Evolutionary conservation across 2,113 vertebrate species (phyloP).

Genomic region (Plotosus lineatus): DNA sequence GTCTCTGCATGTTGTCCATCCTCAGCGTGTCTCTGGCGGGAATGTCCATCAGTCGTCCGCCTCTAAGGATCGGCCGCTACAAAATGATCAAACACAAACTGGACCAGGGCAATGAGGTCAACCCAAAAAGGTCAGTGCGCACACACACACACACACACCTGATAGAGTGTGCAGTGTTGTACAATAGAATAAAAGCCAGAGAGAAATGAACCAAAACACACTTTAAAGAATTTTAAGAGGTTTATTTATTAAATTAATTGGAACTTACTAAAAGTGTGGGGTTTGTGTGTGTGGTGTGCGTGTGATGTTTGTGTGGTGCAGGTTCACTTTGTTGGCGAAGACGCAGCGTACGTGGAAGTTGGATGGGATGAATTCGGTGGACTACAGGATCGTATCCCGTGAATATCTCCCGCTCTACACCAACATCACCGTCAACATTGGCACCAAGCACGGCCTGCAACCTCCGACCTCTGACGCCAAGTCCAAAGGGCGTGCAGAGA

Average conservation of each 20-base stretch:
- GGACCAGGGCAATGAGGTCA: slow-evolving; percentile 76
- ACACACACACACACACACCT: neutral
- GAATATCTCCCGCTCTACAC: slow-evolving; percentile 76
- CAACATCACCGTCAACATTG: slow-evolving; percentile 80
- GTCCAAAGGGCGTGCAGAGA: neutral
- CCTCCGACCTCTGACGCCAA: neutral
- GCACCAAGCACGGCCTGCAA: slow-evolving; percentile 60
- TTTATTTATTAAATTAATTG: no score
- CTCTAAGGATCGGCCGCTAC: slow-evolving; percentile 72
- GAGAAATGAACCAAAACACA: neutral
- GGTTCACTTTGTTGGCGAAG: slow-evolving; percentile 78
- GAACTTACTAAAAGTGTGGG: neutral
- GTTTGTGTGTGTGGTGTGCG: neutral
- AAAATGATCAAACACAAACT: slow-evolving; percentile 83
- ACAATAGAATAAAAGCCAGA: neutral
- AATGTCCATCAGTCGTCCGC: slow-evolving; percentile 74
- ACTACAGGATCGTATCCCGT: slow-evolving; percentile 71
- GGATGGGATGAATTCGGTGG: slow-evolving; percentile 73
- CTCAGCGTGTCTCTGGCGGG: slow-evolving; percentile 75
- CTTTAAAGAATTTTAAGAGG: neutral
- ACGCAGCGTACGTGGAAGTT: slow-evolving; percentile 71
- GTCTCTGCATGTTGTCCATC: slow-evolving; percentile 72
- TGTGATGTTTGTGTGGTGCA: slow-evolving; percentile 45
- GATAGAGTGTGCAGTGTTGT: no score
- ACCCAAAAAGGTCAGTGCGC: slow-evolving; percentile 71